phyloP scores from a whole-genome alignment of 2,797 vertebrate species.

The Bovichtus diacanthus region DNA sequence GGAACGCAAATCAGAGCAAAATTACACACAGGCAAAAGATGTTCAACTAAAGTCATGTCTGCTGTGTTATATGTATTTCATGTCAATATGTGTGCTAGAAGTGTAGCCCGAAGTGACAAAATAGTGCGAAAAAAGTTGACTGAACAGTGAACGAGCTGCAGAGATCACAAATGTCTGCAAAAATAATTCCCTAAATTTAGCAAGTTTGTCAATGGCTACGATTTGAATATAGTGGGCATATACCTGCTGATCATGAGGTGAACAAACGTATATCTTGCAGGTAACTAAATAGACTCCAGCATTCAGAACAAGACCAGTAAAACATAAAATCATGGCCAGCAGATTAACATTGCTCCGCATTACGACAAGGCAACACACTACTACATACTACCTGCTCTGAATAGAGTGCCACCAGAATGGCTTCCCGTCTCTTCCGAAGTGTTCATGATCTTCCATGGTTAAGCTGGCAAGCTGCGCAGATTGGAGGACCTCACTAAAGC shows the following conservation, averaged over 20 bases:
- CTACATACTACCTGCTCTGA: neutral
- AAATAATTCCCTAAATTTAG: neutral
- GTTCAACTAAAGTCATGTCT: too few species aligned
- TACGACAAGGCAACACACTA: neutral
- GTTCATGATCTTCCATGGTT: neutral
- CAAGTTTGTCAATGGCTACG: neutral
- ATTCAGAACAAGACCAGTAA: neutral
- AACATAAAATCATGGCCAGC: neutral
- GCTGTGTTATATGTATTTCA: neutral
- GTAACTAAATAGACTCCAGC: neutral
- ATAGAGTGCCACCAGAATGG: neutral
- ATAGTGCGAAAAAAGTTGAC: too few species aligned
- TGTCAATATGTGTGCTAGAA: neutral
- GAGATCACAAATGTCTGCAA: too few species aligned
- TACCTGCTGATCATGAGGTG: neutral
- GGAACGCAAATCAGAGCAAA: neutral
- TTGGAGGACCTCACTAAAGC: constrained; percentile 1
- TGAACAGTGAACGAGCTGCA: too few species aligned
- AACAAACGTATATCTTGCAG: neutral
- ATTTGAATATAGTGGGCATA: neutral
- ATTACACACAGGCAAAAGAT: neutral
- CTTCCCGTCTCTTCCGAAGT: neutral
- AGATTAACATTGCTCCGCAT: neutral
- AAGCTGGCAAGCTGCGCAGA: neutral
- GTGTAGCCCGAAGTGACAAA: neutral